Evolutionary conservation across 2,113 vertebrate species (phyloP).

Genomic region (Pterocles orientalis): DNA sequence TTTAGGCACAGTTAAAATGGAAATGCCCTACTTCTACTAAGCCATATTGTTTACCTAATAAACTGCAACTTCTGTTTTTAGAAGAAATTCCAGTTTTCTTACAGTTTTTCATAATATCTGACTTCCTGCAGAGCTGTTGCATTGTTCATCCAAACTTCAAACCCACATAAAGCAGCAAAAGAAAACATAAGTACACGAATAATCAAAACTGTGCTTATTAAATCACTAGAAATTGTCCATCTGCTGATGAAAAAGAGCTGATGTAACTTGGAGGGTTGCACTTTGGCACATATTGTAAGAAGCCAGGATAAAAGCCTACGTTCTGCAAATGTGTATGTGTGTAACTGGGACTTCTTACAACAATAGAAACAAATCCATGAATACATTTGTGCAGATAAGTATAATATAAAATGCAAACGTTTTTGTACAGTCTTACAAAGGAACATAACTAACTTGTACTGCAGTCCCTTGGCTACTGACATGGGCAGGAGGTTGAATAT

Average conservation of each 20-base stretch:
- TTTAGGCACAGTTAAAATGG: background rate
- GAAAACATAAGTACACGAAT: background rate
- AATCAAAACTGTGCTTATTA: background rate
- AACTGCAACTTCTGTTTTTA: background rate
- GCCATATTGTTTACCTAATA: background rate
- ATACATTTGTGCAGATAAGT: background rate
- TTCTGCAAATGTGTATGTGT: background rate
- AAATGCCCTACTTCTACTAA: background rate
- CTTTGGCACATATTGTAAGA: background rate
- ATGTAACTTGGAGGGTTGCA: background rate
- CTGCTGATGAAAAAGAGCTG: background rate
- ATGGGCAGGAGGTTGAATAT: background rate
- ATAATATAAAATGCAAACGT: background rate
- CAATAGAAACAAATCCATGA: background rate
- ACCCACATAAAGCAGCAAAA: background rate
- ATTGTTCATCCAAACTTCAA: background rate
- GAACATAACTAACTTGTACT: background rate
- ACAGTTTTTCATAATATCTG: background rate
- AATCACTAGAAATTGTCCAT: background rate
- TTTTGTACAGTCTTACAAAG: background rate
- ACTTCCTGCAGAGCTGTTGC: background rate
- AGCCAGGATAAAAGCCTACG: background rate
- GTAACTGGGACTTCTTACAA: background rate
- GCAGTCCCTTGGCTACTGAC: background rate
- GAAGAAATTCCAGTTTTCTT: background rate